Conservation (phyloP, 2,797 vertebrate species). For the Salarias fasciatus region DNA sequence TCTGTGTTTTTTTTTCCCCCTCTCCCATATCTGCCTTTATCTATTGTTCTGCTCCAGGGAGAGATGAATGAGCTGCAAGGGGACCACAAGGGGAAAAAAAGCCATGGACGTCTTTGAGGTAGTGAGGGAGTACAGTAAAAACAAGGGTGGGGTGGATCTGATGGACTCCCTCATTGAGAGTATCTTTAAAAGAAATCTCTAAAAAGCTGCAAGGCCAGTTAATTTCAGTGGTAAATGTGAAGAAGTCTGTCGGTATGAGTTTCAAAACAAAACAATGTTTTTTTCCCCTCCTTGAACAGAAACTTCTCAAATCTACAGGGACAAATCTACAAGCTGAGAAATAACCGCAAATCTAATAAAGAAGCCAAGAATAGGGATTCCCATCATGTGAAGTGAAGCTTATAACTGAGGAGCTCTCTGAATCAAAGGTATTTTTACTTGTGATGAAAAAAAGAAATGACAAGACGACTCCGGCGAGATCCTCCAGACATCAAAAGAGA, state of each 20-base stretch:
- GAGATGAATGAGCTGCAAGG: constrained; percentile 1
- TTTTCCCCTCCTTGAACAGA: constrained; percentile 7
- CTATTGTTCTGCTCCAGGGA: not conserved
- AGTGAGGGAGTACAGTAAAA: no score
- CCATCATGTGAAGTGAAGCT: constrained; percentile 10
- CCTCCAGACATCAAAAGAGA: constrained; percentile 52
- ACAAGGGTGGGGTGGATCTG: no score
- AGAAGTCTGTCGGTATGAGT: no score
- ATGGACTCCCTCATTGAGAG: no score
- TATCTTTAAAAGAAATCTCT: no score
- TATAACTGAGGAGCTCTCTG: constrained; percentile 17
- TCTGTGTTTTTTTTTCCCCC: constrained; percentile 2
- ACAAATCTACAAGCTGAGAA: constrained; percentile 15
- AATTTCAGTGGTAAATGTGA: no score
- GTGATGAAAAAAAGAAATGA: constrained; percentile 36
- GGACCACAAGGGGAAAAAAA: no score
- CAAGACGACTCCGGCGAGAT: constrained; percentile 50
- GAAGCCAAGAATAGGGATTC: not conserved
- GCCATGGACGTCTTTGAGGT: no score
- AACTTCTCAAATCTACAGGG: constrained; percentile 5
- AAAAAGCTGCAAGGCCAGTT: no score
- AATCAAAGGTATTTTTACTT: constrained; percentile 43
- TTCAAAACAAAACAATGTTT: no score
- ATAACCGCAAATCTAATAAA: constrained; percentile 19
- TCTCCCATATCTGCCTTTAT: no score